phyloP scores from a whole-genome alignment of 1,140 invertebrate genomes.

The Cotesia typhae region DNA sequence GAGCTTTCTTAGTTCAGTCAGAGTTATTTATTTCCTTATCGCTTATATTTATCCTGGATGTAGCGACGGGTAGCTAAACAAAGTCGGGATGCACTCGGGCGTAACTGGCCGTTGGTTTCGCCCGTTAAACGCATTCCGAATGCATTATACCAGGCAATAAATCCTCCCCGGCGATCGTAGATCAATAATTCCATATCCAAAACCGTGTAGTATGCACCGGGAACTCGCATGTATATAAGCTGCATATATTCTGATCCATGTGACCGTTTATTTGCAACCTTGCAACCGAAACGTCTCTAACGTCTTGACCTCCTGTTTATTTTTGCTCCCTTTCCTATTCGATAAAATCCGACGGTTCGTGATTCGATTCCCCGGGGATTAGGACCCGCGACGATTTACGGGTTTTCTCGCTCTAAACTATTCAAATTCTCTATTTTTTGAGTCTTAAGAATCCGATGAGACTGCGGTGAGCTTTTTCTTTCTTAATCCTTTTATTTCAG shows the following conservation, averaged over 20 bases:
- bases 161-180: constrained; percentile 40
- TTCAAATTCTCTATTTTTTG: constrained; percentile 25
- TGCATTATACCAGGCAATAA: constrained; percentile 44
- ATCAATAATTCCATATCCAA: constrained; percentile 45
- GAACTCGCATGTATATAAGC: constrained; percentile 5
- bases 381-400: constrained; percentile 31
- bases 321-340: background rate
- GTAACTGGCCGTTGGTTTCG: constrained; percentile 39
- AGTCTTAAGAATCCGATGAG: constrained; percentile 3
- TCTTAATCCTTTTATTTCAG: constrained; percentile 9
- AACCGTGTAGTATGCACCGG: constrained; percentile 20
- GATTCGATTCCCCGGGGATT: constrained; percentile 34
- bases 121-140: constrained; percentile 46
- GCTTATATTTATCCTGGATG: background rate
- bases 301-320: constrained; percentile 9
- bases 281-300: background rate
- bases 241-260: constrained; percentile 21
- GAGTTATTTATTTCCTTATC: constrained; percentile 15
- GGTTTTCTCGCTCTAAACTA: constrained; percentile 19
- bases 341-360: constrained; percentile 16
- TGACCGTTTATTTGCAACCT: constrained; percentile 35
- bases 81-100: constrained; percentile 38
- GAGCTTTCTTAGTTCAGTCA: background rate
- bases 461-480: no score
- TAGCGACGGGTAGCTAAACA: constrained; percentile 32